Base-by-base conservation (phyloP, 92 coral and sea anemone genomes). In the Pocillopora meandrina region DNA sequence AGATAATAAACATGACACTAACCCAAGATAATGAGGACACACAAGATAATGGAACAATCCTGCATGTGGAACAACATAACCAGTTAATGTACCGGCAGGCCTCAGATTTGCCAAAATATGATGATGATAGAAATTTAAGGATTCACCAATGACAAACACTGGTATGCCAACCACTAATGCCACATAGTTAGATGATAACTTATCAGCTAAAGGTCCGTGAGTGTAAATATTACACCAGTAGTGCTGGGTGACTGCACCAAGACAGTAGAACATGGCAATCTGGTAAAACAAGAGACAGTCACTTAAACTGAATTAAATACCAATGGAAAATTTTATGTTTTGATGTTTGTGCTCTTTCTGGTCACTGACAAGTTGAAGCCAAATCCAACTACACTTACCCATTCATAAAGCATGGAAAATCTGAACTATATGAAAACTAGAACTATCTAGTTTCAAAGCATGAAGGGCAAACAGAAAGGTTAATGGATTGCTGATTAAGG, bases 1-100 rank as follows among this genome's bases (percentile, higher is more conserved):
- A 42, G 52, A 42, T 42, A 42, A 42, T 42, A 42, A 42, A 12
- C 23, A 49, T 60, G 19, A 34, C 56, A 52, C 93, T 84, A 72
- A 93, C 97, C 95, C 95, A 82, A 87, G 85, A 84, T 93, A 93
- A 76, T 93, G 97, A 57, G 97, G 93, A 68, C 97, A 93, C 68
- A 93, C 90, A 34, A 91, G 84, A 61, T 75, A 80, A 36, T 75
- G 81, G 75, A 93, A 93, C 19, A 93, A 78, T 70, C 95, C 97
- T 65, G 88, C 95, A 47, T 88, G 71, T 72, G 97, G 97, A 52
- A 93, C 66, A 55, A 80, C 88, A 59, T 93, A 93, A 26, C 84
- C 90, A 47, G 88, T 14, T 0, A 89, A 76, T 12, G 86, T 72
- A 35, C 93, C 93, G 14, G 88, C 82, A 34, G 97, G 92, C 58